Base-by-base conservation (phyloP, 1,140 invertebrate genomes). In the Heliconius nattereri region DNA sequence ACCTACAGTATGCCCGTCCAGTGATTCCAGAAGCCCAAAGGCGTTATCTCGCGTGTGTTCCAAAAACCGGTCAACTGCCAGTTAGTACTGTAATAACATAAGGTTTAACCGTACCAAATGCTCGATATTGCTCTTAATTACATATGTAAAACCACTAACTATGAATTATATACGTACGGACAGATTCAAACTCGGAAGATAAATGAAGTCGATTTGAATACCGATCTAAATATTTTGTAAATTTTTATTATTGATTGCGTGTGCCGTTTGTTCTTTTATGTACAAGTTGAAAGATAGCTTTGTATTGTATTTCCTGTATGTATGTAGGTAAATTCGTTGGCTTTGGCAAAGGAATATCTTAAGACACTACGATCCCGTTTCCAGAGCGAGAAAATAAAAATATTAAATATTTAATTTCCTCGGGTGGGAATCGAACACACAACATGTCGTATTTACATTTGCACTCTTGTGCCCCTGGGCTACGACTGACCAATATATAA, bases 21-120 rank as follows among this genome's bases (percentile, higher is more conserved):
- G 19, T 26, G 32, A 29, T 37, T 49, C 35, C 75, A 80, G 79
- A 71, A 83, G 76, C 73, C 82, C 78, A 80, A 23, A 71, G 82
- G 80, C 80, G 75, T 74, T 74, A 40, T 74, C 29, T 79, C 78
- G 81, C 80, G 78, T 83, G 83, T 78, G 80, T 79, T 83, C 80
- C 66, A 49, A 75, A n/a, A 84, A 81, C 77, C 78, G 76, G 80
- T 83, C 73, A 78, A 85, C 49, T 83, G 78, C 80, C 78, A 78
- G 81, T 77, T 80, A 78, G 78, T 35, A 73, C 71, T 11, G 70
- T 80, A 83, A 83, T 83, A 54, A 75, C 77, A 76, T 80, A 75
- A 78, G 66, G 66, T 71, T 81, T 78, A 81, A 81, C 80, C 80
- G 76, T 81, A 78, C 73, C 80, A 76, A 81, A 81, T 81, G 80